phyloP scores from a whole-genome alignment of 2,888 invertebrate species.

The Schizotus pectinicornis region DNA sequence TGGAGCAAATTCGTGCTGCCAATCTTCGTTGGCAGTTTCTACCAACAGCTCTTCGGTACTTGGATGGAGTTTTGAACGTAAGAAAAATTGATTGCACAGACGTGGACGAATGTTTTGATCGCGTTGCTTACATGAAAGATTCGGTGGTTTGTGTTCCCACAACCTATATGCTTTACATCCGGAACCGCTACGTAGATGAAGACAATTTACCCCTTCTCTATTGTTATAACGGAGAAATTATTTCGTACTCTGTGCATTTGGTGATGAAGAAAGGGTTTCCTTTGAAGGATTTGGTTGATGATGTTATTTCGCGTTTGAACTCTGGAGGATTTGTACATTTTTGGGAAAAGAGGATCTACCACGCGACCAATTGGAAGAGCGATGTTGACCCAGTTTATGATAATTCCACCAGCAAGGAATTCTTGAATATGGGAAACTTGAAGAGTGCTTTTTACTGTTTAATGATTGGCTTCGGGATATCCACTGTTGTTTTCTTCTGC shows the following conservation, averaged over 20 bases:
- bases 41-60: slow-evolving; percentile 16
- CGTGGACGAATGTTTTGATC: slow-evolving; percentile 10
- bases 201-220: slow-evolving; percentile 15
- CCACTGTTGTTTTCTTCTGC: background rate
- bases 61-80: background rate
- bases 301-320: slow-evolving; percentile 3
- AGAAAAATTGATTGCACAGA: slow-evolving; percentile 3
- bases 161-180: slow-evolving; percentile 6
- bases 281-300: background rate
- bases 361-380: slow-evolving; percentile 5
- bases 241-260: slow-evolving; percentile 6
- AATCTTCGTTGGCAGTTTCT: slow-evolving; percentile 20
- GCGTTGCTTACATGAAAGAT: slow-evolving; percentile 14
- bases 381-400: background rate
- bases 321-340: slow-evolving; percentile 14
- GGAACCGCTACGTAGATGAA: slow-evolving; percentile 2
- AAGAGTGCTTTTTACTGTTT: slow-evolving; percentile 9
- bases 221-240: slow-evolving; percentile 4
- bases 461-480: background rate
- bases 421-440: slow-evolving; percentile 3
- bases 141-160: slow-evolving; percentile 11
- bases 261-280: slow-evolving; percentile 23
- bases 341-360: slow-evolving; percentile 7
- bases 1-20: slow-evolving; percentile 26
- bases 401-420: background rate